These are phyloP conservation scores for Junco hyemalis DNA, from an alignment of 2,113 vertebrate genomes.

Conservation along the genomic window DNA sequence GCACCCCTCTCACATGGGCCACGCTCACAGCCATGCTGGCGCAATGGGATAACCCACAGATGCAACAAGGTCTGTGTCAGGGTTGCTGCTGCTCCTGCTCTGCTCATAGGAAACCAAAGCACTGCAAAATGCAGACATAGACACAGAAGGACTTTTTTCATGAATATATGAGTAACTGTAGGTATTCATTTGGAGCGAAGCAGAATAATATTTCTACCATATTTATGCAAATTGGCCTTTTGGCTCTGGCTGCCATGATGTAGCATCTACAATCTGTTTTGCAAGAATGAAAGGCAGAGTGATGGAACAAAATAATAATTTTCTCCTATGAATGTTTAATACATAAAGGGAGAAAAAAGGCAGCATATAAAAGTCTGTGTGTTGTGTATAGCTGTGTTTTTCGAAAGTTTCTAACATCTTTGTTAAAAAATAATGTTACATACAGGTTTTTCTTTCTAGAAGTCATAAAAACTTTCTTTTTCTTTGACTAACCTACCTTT, in stretches of 20 bases:
- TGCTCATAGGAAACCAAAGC: not conserved
- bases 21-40: accelerated
- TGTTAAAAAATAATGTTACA: not conserved
- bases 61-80: not conserved
- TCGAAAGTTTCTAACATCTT: not conserved
- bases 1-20: accelerated
- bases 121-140: not conserved
- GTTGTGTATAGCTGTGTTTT: not conserved
- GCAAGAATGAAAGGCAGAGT: not conserved
- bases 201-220: not conserved
- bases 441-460: not conserved
- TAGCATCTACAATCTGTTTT: not conserved
- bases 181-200: not conserved
- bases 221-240: not conserved
- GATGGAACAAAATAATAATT: not conserved
- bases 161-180: not conserved
- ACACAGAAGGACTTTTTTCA: not conserved
- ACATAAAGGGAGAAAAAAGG: not conserved
- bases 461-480: not conserved
- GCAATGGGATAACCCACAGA: accelerated
- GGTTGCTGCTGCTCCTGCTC: not conserved
- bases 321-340: not conserved
- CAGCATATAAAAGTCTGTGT: not conserved
- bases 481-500: constrained; percentile 59
- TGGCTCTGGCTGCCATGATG: not conserved